Evolutionary conservation across 2,888 invertebrate genomes (phyloP), one percentile per base, ranked within the genome.

Genomic region (Biston stratarius): DNA sequence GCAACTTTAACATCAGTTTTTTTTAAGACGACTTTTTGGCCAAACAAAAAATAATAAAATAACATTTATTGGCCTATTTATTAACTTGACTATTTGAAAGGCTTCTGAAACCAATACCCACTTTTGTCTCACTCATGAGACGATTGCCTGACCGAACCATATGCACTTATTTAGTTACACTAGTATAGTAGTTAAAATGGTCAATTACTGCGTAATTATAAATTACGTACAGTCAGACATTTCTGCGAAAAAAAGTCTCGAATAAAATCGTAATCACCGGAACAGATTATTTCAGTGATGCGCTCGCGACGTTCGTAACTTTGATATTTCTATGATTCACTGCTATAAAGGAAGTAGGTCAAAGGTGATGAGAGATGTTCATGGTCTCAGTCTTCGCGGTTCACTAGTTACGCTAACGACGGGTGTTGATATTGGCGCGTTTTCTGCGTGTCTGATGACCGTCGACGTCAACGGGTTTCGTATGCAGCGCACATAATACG

Each of bases 311-410:
- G 61, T 47, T 57, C 47, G 53, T 55, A 59, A 57, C 9, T 51
- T 68, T 57, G 56, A 68, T 59, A 51, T 62, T 61, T 12, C 48
- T 61, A 67, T 62, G 67, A 67, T 65, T 72, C 67, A 74, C 38
- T 62, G 49, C 44, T 73, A 55, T 64, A 53, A 62, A 62, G 47
- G 64, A 70, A 70, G 51, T 69, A 52, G 67, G 70, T 67, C 65
- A 66, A 61, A 71, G 61, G 67, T 61, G 61, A 64, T 55, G 62
- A 70, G 68, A 59, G 56, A 49, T 66, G 61, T 67, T 42, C 68
- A 63, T 52, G 61, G 67, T 64, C 60, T 56, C 55, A 58, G 67
- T 64, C 56, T 64, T 63, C 61, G 52, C 70, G 58, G 58, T 62
- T 61, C 66, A 59, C 48, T 69, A 48, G 62, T 47, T 67, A 52